Evolutionary conservation across 2,888 invertebrate genomes (phyloP).

Genomic region (Drosophila buzzatii): DNA sequence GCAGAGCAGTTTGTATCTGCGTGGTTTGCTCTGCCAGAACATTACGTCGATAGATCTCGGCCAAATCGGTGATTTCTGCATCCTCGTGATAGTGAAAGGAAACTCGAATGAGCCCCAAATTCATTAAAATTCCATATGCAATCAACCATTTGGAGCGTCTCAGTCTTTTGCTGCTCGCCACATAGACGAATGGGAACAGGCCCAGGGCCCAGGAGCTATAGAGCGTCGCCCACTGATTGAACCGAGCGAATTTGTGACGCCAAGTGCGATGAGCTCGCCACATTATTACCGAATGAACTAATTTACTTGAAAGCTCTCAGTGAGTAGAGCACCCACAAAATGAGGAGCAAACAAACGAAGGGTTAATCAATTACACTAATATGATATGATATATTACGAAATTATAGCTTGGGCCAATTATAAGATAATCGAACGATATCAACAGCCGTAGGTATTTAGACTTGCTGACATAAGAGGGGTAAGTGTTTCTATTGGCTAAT

Average conservation of each 20-base stretch:
- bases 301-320: neutral
- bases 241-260: conserved; percentile 29
- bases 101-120: neutral
- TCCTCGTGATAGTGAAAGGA: neutral
- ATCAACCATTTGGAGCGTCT: conserved; percentile 34
- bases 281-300: conserved; percentile 27
- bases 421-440: conserved; percentile 1
- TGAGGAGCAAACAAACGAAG: neutral
- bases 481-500: neutral
- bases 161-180: conserved; percentile 8
- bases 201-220: conserved; percentile 56
- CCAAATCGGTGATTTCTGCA: neutral
- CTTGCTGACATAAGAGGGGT: too few species aligned
- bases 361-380: conserved; percentile 24
- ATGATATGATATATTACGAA: neutral
- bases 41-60: conserved; percentile 28
- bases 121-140: conserved; percentile 37
- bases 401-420: neutral
- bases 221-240: conserved; percentile 27
- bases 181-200: conserved; percentile 53
- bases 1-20: neutral
- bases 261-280: conserved; percentile 35
- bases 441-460: too few species aligned
- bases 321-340: neutral
- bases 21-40: conserved; percentile 21